Conservation (phyloP, 2,113 vertebrate genomes). For the Ophthalmolycus amberensis region DNA sequence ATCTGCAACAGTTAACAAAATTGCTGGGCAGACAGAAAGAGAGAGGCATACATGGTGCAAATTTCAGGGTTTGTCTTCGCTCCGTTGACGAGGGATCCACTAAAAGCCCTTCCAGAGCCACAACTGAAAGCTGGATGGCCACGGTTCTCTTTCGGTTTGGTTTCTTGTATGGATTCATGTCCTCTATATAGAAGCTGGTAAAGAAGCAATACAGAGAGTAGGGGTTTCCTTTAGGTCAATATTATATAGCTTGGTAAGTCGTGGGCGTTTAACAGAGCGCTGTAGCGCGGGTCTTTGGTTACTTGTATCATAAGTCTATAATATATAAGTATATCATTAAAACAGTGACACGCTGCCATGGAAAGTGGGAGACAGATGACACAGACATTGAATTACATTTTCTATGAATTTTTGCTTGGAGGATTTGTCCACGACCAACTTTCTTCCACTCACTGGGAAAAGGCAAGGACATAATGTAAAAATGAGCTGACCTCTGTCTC, state of each 20-base stretch:
- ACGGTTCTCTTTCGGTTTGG: constrained; percentile 56
- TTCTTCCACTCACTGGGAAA: neutral
- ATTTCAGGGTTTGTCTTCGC: constrained; percentile 65
- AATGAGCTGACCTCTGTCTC: neutral
- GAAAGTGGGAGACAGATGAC: constrained; percentile 28
- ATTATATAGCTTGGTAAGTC: constrained; percentile 61
- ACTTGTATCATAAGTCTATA: constrained; percentile 8
- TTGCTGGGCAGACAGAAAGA: constrained; percentile 60
- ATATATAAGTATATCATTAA: neutral
- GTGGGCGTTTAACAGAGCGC: constrained; percentile 28
- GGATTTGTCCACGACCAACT: neutral
- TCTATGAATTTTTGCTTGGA: neutral
- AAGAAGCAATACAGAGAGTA: constrained; percentile 19
- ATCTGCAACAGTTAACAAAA: constrained; percentile 60
- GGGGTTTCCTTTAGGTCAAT: constrained; percentile 46
- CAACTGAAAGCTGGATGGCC: constrained; percentile 61
- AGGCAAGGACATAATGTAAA: neutral
- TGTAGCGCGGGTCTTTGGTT: constrained; percentile 28
- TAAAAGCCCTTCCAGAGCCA: constrained; percentile 54
- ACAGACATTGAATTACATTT: neutral
- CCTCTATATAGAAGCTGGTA: constrained; percentile 52
- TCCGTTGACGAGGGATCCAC: constrained; percentile 35
- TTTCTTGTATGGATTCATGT: constrained; percentile 51
- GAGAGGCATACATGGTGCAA: constrained; percentile 51
- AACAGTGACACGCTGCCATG: constrained; percentile 8